Conservation (phyloP, 2,113 vertebrate genomes). For the Clarias batrachus region DNA sequence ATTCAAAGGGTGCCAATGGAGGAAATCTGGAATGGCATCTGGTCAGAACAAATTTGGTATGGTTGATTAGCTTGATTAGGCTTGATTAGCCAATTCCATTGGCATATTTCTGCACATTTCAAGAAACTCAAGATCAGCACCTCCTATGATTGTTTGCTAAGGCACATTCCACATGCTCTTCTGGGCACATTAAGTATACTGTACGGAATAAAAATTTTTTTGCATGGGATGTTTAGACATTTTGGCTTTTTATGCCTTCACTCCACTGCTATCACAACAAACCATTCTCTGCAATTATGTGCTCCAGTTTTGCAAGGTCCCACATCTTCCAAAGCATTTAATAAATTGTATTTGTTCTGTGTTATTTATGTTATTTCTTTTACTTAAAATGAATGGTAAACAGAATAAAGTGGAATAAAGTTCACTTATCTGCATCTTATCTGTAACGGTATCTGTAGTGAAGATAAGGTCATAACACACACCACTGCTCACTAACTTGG, state of each 20-base stretch:
- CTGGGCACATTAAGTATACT: background rate
- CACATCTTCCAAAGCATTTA: background rate
- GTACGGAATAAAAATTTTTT: background rate
- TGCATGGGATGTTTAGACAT: background rate
- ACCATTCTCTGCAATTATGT: background rate
- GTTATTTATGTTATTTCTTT: background rate
- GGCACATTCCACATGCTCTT: background rate
- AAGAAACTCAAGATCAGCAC: background rate
- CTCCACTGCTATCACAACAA: background rate
- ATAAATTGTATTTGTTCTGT: background rate
- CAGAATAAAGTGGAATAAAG: background rate
- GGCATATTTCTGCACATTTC: background rate
- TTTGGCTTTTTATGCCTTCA: background rate
- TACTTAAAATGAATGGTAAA: background rate
- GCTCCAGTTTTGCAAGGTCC: background rate
- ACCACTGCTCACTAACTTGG: background rate
- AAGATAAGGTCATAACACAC: background rate
- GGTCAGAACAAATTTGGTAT: background rate
- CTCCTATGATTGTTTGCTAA: background rate
- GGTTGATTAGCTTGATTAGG: background rate
- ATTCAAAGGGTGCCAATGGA: conserved; percentile 25
- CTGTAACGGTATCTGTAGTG: background rate
- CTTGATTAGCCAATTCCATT: too few relatives aligned
- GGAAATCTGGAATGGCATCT: conserved; percentile 12
- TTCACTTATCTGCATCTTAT: background rate